Conservation (phyloP, 2,888 invertebrate genomes). For the Aleiodes alternator region DNA sequence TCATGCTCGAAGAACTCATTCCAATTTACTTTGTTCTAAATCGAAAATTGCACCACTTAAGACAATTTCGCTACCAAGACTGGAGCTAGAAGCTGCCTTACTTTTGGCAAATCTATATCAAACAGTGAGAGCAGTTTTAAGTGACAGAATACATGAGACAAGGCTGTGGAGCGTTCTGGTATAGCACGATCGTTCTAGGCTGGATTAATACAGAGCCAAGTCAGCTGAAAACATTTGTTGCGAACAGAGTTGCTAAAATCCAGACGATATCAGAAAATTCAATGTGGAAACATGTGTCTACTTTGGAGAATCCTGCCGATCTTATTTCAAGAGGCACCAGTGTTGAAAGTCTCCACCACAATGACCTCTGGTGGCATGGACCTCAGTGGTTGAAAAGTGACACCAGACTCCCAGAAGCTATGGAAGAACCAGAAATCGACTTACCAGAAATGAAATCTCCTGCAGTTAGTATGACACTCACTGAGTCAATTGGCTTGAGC, state of each 20-base stretch:
- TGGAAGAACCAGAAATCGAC: neutral
- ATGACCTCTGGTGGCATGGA: conserved; percentile 47
- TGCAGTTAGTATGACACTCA: conserved; percentile 11
- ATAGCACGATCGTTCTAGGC: no score
- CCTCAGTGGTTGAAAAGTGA: conserved; percentile 40
- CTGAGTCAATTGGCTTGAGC: neutral
- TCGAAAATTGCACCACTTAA: no score
- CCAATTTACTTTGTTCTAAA: no score
- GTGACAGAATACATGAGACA: no score
- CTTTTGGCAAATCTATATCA: no score
- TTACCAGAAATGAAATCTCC: conserved; percentile 4
- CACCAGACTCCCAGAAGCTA: neutral
- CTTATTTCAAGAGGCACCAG: conserved; percentile 40
- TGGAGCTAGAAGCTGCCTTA: no score
- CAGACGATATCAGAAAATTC: conserved; percentile 1
- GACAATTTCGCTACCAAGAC: no score
- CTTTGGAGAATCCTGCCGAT: conserved; percentile 46
- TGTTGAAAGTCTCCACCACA: conserved; percentile 5
- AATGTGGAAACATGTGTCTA: conserved; percentile 34
- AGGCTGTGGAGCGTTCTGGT: no score
- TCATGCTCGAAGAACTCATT: no score
- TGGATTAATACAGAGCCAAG: no score
- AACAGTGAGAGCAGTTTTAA: no score
- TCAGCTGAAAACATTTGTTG: conserved; percentile 27
- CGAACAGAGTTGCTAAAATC: conserved; percentile 14